These are phyloP conservation scores for Coilia nasus DNA, from an alignment of 2,797 vertebrate genomes.

Conservation along the genomic window DNA sequence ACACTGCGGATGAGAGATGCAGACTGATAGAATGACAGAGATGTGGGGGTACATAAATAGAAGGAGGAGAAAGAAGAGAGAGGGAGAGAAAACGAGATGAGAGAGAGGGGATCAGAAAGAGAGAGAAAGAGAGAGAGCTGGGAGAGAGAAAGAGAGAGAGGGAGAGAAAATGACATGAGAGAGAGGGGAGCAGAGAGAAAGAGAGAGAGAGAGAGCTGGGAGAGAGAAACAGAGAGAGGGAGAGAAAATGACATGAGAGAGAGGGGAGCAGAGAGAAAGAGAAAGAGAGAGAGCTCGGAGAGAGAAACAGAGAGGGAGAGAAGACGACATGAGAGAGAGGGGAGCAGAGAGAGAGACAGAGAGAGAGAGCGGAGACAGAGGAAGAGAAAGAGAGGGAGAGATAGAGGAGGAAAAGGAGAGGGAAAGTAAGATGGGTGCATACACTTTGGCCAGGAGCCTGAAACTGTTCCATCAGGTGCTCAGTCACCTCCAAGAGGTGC, in stretches of 20 bases:
- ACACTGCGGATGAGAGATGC: background rate
- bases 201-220: background rate
- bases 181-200: background rate
- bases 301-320: background rate
- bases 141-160: background rate
- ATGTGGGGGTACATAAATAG: background rate
- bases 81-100: too few species aligned
- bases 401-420: background rate
- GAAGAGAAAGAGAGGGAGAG: background rate
- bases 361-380: background rate
- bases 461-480: background rate
- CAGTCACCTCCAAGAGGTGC: constrained; percentile 26
- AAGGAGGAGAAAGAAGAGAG: background rate
- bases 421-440: background rate
- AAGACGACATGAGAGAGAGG: background rate
- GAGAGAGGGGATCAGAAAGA: background rate
- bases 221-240: background rate
- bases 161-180: background rate
- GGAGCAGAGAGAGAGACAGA: background rate
- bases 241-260: background rate
- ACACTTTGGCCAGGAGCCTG: background rate
- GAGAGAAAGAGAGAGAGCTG: background rate
- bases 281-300: background rate
- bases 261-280: background rate
- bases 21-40: background rate